Base-by-base conservation (phyloP, 1,140 invertebrate species). In the Brachionus manjavacas region DNA sequence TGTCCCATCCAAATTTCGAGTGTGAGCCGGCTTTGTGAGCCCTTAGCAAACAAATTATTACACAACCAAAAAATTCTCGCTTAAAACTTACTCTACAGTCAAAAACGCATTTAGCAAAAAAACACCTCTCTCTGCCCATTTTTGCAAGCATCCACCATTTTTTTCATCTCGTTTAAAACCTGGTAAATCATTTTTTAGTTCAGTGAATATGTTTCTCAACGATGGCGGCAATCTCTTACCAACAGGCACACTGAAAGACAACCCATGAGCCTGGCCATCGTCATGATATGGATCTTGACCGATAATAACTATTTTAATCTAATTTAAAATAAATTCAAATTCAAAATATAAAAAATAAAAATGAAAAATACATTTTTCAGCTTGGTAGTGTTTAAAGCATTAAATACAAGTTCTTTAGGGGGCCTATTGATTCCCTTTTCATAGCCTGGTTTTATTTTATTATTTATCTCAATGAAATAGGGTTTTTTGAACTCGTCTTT, bases 241-340 rank as follows among this genome's bases (percentile, higher is more conserved):
- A 20, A 70, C 46, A 28, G 66, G 68, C 1, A 84, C 83, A 35
- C 66, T 74, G 23, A 84, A 84, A 31, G 60, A 39, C 4, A 84
- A 39, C 6, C 83, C 83, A 76, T 84, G 83, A 31, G 83, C 81
- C 60, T 84, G 83, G 4, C 60, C 64, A 52, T 68, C 35, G 16
- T 72, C 35, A 66, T 84, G 83, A 55, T 84, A 84, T 8, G 83
- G 83, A 52, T 84, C 83, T 84, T 84, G 83, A 11, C 83, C 83
- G 12, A 84, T 64, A 52, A 84, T 68, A 1, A 84, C 83, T 8
- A 84, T 68, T 76, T 84, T 84, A 9, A 84, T 74, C 66, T 84
- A 14, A 31, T 14, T 64, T 52, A 52, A 83, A 49, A 35, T 35
- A 0, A 7, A 1, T 35, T 35, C 14, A 76, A 76, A 28, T 49